phyloP scores from a whole-genome alignment of 2,888 invertebrate species.

The Heteropelma amictum region DNA sequence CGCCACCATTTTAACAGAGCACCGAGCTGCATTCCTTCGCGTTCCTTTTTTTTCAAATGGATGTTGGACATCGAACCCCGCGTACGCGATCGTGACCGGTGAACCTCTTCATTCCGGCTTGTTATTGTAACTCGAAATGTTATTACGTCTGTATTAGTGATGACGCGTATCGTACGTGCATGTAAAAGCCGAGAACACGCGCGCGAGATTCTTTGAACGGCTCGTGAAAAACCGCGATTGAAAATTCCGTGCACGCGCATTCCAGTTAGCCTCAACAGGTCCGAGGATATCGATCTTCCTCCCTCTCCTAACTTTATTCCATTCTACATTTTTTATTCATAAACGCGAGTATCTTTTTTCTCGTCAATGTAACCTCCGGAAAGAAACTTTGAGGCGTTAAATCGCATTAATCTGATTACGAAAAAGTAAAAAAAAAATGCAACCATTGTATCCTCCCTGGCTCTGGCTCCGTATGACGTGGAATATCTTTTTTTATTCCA shows the following conservation, averaged over 20 bases:
- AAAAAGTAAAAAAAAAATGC: background rate
- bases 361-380: too few species aligned
- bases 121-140: constrained; percentile 16
- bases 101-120: constrained; percentile 18
- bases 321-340: background rate
- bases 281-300: constrained; percentile 52
- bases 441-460: too few species aligned
- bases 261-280: constrained; percentile 62
- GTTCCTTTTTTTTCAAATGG: constrained; percentile 53
- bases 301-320: background rate
- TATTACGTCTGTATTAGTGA: constrained; percentile 1
- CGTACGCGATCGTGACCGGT: constrained; percentile 52
- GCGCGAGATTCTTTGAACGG: constrained; percentile 3
- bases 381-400: too few species aligned
- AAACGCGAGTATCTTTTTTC: background rate
- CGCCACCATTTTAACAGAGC: constrained; percentile 24
- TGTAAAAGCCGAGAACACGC: background rate
- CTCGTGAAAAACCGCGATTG: constrained; percentile 52
- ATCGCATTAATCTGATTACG: too few species aligned
- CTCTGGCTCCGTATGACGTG: too few species aligned
- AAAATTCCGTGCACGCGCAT: constrained; percentile 67
- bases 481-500: too few species aligned
- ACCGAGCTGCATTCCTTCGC: constrained; percentile 52
- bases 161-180: background rate
- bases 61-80: constrained; percentile 51